These are phyloP conservation scores for Cottus gobio DNA, from an alignment of 2,113 vertebrate species.

Conservation along the genomic window DNA sequence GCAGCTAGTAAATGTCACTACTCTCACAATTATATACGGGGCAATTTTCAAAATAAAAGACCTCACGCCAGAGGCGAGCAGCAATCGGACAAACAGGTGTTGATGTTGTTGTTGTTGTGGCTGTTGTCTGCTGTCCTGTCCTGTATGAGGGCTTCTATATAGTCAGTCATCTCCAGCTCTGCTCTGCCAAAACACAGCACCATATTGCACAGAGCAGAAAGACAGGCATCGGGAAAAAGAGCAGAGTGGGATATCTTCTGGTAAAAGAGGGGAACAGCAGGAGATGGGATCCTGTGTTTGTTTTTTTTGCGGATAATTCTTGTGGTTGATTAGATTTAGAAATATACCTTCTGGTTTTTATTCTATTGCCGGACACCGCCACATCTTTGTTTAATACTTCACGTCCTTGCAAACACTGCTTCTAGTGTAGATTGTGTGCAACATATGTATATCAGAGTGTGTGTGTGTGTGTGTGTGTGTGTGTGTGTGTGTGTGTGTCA, in stretches of 20 bases:
- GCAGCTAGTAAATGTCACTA: slow-evolving; percentile 87
- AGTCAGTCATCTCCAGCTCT: slow-evolving; percentile 32
- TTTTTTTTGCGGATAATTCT: slow-evolving; percentile 10
- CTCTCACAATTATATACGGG: slow-evolving; percentile 44
- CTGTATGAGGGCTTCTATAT: slow-evolving; percentile 18
- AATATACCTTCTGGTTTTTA: neutral
- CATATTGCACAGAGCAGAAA: slow-evolving; percentile 66
- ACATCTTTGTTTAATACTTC: neutral
- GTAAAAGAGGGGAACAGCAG: neutral
- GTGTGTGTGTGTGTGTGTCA: slow-evolving; percentile 47
- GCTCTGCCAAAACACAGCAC: slow-evolving; percentile 37
- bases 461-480: slow-evolving; percentile 10
- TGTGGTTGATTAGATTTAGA: neutral
- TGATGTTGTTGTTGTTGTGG: slow-evolving; percentile 25
- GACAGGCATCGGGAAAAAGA: slow-evolving; percentile 26
- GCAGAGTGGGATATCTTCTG: slow-evolving; percentile 27
- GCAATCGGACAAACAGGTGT: slow-evolving; percentile 57
- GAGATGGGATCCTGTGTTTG: neutral
- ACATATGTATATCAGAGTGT: neutral
- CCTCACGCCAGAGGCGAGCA: slow-evolving; percentile 81
- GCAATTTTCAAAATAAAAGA: slow-evolving; percentile 50
- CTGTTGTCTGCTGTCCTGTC: slow-evolving; percentile 33
- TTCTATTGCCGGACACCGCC: neutral
- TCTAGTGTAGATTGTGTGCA: neutral
- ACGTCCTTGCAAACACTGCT: slow-evolving; percentile 10